Evolutionary conservation across 2,797 vertebrate species (phyloP).

Genomic region (Astyanax mexicanus): DNA sequence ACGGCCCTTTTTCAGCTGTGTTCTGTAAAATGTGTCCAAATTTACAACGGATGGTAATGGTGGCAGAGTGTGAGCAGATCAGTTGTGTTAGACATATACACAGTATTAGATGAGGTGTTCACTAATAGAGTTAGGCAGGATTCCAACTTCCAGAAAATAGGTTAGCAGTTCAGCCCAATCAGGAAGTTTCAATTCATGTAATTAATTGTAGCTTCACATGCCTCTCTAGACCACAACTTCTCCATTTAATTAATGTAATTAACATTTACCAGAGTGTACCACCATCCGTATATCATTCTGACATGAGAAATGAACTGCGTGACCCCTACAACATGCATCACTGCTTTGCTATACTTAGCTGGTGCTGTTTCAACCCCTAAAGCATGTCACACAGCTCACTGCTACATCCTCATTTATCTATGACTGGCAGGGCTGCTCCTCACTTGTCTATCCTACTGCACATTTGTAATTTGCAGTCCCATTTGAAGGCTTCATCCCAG

Average conservation of each 20-base stretch:
- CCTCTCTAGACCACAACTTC: not conserved
- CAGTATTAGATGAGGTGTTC: too few relatives aligned
- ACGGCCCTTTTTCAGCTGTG: too few relatives aligned
- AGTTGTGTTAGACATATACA: too few relatives aligned
- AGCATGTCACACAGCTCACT: too few relatives aligned
- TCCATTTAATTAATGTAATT: not conserved
- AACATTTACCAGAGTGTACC: not conserved
- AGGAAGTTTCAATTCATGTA: not conserved
- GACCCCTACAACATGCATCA: not conserved
- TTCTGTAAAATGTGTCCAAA: too few relatives aligned
- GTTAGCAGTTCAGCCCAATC: not conserved
- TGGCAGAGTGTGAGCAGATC: too few relatives aligned
- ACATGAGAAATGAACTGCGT: not conserved
- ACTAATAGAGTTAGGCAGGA: too few relatives aligned
- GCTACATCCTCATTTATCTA: not conserved
- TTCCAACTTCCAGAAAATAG: not conserved
- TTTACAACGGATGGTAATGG: too few relatives aligned
- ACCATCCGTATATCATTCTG: not conserved
- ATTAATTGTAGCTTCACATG: not conserved
- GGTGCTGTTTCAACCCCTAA: too few relatives aligned
- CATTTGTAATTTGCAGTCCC: not conserved
- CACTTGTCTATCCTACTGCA: not conserved
- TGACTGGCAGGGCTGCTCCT: conserved; percentile 2
- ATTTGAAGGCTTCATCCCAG: not conserved
- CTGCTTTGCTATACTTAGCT: not conserved